Evolutionary conservation across 2,113 vertebrate genomes (phyloP), one percentile per base, ranked within the genome.

Genomic region (Lagopus muta): DNA sequence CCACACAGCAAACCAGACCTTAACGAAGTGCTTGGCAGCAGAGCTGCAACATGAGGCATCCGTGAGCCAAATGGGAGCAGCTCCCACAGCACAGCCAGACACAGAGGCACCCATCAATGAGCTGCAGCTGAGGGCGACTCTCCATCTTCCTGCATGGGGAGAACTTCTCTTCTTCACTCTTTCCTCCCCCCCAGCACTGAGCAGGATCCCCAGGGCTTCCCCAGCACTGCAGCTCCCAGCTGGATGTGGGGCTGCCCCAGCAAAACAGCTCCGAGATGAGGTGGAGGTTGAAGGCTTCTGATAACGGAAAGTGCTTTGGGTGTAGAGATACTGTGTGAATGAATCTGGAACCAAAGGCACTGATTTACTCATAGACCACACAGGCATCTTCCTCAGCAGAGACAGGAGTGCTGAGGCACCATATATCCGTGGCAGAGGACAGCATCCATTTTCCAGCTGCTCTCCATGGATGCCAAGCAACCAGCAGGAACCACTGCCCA

Each of bases 111-210:
- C 13, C 12, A 10, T 4, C 42, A 57, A 73, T 72, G 48, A 81
- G 81, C 81, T 64, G 45, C 34, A 14, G 17, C 20, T 4, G 8
- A 76, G 45, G 76, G 43, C 2, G 40, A 10, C 52, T 10, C 11
- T 6, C 61, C 48, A 27, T 2, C 27, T 77, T 48, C 67, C 75
- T 34, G 34, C 32, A 16, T 0, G 0, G 10, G 43, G 38, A 58
- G 30, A 36, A 77, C 42, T 0, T 3, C 57, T 62, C 25, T 1
- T 3, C 7, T 48, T 54, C 22, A 6, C 22, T 3, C 15, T 47
- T 6, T 16, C 15, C 21, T 24, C 13, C 8, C 10, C n/a, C 17
- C 54, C 54, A 19, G 30, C 54, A 57, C 54, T 48, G 32, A 54
- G 27, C 52, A 54, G 52, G 27, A 17, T 40, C 57, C 61, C 27